Base-by-base conservation (phyloP, 1,140 invertebrate species). In the Bathynomus jamesi region DNA sequence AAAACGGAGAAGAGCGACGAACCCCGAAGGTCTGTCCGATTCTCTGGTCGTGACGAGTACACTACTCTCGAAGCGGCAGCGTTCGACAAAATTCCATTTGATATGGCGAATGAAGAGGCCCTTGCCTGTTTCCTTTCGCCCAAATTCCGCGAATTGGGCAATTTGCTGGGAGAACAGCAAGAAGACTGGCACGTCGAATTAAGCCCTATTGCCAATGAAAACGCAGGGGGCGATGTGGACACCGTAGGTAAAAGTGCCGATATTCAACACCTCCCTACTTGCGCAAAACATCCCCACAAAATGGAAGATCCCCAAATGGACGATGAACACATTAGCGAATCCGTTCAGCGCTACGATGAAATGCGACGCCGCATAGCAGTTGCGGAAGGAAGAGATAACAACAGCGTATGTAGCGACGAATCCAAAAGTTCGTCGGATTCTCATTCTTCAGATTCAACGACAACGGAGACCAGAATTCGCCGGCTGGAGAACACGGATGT, bases 321-420 rank as follows among this genome's bases (percentile, higher is more conserved):
- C 62, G 75, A 76, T 29, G 75, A 76, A n/a, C 75, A 76, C 24
- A 76, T 76, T 29, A 71, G 65, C 5, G 75, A 76, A 46, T 76
- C 75, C 2, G 73, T 76, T 68, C 69, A 73, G 28, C 69, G 75
- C 0, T 76, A 76, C 32, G 75, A 76, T 31, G 75, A 76, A 71
- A 76, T 76, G 71, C 29, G 75, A n/a, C 63, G 75, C 13, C 69
- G 75, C 25, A 76, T 76, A 61, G 75, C 75, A 27, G 75, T 70
- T 7, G 75, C 66, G 10, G 75, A 73, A 66, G 72, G 75, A 30
- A 69, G 75, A 17, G 72, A 74, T 25, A 74, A 74, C 60, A 74
- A 68, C 25, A 74, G 72, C 32, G 65, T 74, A 8, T 70, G 72
- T 63, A 74, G 72, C 32, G 72, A 74, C 53, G 72, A 74, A 61